phyloP scores from a whole-genome alignment of 2,888 invertebrate species.

The Polia nebulosa region DNA sequence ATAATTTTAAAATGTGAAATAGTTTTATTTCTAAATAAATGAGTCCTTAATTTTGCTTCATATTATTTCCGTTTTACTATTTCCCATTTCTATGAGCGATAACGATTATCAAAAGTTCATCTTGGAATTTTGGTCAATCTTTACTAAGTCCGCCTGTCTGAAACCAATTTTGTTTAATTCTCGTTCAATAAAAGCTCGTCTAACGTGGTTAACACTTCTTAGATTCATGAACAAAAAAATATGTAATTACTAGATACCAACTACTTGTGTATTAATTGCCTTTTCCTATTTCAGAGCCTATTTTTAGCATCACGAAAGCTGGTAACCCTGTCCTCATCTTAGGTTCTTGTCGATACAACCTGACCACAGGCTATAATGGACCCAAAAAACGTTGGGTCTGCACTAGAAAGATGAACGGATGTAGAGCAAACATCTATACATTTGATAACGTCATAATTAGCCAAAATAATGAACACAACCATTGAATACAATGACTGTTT shows the following conservation, averaged over 20 bases:
- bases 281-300: slow-evolving; percentile 39
- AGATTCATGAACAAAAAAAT: neutral
- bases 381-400: slow-evolving; percentile 40
- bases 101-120: neutral
- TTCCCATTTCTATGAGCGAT: neutral
- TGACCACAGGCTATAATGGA: slow-evolving; percentile 20
- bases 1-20: neutral
- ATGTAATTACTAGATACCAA: neutral
- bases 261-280: neutral
- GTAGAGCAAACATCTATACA: slow-evolving; percentile 32
- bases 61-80: too few relatives aligned
- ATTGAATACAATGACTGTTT: neutral
- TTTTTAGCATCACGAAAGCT: slow-evolving; percentile 41
- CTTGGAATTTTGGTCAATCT: too few relatives aligned
- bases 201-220: neutral
- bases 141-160: neutral
- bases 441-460: slow-evolving; percentile 14
- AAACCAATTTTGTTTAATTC: neutral
- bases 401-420: slow-evolving; percentile 28
- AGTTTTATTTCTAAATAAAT: neutral
- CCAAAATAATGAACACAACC: slow-evolving; percentile 38
- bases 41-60: too few relatives aligned
- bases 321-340: slow-evolving; percentile 48
- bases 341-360: slow-evolving; percentile 41
- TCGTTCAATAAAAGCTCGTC: neutral